Conservation (phyloP, 2,888 invertebrate species). For the Diadromus collaris region DNA sequence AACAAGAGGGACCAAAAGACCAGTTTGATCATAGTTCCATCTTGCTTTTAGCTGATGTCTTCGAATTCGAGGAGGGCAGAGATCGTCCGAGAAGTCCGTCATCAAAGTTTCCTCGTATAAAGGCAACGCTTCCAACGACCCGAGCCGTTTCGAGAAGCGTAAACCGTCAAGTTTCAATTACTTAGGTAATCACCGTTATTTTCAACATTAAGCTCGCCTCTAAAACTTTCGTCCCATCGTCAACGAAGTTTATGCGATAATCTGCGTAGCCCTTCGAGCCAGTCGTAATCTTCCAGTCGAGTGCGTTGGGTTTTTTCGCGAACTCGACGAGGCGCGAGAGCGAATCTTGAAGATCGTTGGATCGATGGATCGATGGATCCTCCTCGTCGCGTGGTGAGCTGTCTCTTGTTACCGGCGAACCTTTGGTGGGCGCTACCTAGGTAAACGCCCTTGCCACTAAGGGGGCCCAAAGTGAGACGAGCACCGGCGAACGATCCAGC, state of each 20-base stretch:
- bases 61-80: not conserved
- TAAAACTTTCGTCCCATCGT: not conserved
- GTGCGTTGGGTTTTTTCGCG: not conserved
- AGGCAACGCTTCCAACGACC: not conserved
- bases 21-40: not conserved
- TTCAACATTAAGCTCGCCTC: not conserved
- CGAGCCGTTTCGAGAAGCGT: not conserved
- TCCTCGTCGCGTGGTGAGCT: slow-evolving; percentile 29
- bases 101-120: not conserved
- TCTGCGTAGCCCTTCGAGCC: not conserved
- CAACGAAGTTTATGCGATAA: not conserved
- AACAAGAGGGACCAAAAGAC: not conserved
- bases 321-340: not conserved
- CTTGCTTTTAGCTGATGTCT: not conserved
- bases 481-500: slow-evolving; percentile 44
- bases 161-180: slow-evolving; percentile 2
- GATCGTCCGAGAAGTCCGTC: not conserved
- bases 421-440: slow-evolving; percentile 45
- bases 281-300: not conserved
- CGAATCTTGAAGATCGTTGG: not conserved
- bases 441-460: slow-evolving; percentile 65
- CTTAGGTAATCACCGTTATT: slow-evolving; percentile 1
- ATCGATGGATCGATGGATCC: not conserved
- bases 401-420: slow-evolving; percentile 37
- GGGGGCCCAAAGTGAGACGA: slow-evolving; percentile 37